Base-by-base conservation (phyloP, 2,797 vertebrate genomes). In the Hapalemur alaotrensis region DNA sequence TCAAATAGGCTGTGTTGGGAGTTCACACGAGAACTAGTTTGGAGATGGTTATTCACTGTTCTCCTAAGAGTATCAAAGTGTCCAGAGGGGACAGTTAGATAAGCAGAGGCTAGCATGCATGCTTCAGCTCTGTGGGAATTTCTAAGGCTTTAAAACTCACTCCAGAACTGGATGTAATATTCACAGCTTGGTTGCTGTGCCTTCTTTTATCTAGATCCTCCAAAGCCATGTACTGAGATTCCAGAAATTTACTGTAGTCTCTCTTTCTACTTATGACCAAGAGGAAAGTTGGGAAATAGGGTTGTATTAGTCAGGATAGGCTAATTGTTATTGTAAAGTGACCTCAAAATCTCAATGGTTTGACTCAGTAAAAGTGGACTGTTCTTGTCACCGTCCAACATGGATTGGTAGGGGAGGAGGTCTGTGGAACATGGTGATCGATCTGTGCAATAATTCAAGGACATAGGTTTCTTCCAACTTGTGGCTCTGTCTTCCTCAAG, bases 61-160 rank as follows among this genome's bases (percentile, higher is more conserved):
- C 43, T 96, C 59, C 35, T 5, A 23, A 67, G 86, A 89, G 50
- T 20, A 35, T 69, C 88, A 61, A 92, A 92, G 67, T 70, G 20
- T 67, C 84, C 50, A 86, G 61, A 82, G 38, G 69, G 32, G 22
- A 81, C 28, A 38, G 67, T 50, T 91, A 79, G 89, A 94, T 87
- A 89, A 92, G 43, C 70, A 84, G 93, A 94, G 78, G 41, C 43
- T 87, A 50, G 14, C 25, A 35, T 85, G 22, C 54, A 28, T 83
- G 25, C 65, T 81, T 89, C 17, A 54, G 73, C 52, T 88, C 61
- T 78, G 28, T 46, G 32, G 54, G 57, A 93, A 94, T 83, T 89
- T 85, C 43, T 70, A 86, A 83, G 54, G 35, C 75, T 96, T 96
- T 50, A 80, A 79, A 91, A 65, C 85, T 93, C 82, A 85, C 50